These are phyloP conservation scores for Leptinotarsa juncta DNA, from an alignment of 2,888 invertebrate genomes.

Conservation along the genomic window DNA sequence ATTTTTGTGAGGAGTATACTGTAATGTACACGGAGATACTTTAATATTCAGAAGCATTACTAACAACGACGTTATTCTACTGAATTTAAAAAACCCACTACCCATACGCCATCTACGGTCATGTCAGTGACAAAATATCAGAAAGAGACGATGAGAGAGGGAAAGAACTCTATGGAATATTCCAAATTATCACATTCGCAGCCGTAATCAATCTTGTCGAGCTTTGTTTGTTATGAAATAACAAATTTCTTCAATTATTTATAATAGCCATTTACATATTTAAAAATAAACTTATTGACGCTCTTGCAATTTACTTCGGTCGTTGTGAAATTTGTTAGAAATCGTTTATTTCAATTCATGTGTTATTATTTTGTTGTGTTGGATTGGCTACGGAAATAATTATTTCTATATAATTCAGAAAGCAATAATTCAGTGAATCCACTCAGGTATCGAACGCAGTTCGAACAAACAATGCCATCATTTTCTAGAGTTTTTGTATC, in stretches of 20 bases:
- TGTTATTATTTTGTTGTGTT: background rate
- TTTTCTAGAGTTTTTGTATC: too few species aligned
- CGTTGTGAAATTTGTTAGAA: background rate
- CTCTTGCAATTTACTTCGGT: background rate
- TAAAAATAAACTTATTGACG: conserved; percentile 9
- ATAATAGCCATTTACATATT: background rate
- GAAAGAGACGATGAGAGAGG: background rate
- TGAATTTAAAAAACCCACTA: background rate
- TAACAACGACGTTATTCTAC: too few species aligned
- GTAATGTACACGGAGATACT: too few species aligned
- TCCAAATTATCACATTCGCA: background rate
- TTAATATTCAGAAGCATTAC: too few species aligned
- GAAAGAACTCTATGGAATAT: background rate
- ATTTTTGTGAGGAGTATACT: too few species aligned
- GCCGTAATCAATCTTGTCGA: conserved; percentile 1
- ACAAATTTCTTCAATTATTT: conserved; percentile 1
- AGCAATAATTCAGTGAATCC: too few species aligned
- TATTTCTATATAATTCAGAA: too few species aligned
- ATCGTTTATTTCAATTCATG: background rate
- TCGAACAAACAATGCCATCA: too few species aligned
- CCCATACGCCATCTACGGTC: background rate
- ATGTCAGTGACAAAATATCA: background rate
- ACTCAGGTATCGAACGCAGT: too few species aligned
- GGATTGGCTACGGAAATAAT: background rate
- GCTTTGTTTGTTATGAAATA: conserved; percentile 2